These are phyloP conservation scores for Spizaetus ornatus DNA, from an alignment of 2,113 vertebrate species.

Conservation along the genomic window DNA sequence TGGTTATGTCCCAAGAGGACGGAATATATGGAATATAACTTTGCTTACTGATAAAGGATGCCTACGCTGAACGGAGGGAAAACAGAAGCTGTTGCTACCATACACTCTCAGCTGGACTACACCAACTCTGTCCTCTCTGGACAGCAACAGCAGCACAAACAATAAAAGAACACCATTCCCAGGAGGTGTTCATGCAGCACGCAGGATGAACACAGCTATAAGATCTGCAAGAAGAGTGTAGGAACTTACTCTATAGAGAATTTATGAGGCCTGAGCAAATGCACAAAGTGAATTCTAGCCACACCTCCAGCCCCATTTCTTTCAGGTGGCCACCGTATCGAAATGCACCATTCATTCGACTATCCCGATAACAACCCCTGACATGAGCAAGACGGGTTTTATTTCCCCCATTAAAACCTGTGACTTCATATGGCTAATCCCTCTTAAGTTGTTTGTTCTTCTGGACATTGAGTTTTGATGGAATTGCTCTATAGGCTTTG, in stretches of 20 bases:
- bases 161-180: neutral
- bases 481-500: neutral
- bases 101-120: neutral
- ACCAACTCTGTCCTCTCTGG: neutral
- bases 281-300: neutral
- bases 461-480: neutral
- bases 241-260: neutral
- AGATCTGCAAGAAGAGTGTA: neutral
- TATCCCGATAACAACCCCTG: neutral
- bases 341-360: neutral
- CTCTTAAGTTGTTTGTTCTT: neutral
- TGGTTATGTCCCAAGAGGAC: neutral
- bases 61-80: neutral
- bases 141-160: neutral
- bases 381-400: neutral
- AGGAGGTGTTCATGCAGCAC: rapidly evolving
- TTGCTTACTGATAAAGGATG: neutral
- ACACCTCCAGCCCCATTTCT: neutral
- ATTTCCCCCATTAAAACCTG: neutral
- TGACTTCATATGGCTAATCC: neutral
- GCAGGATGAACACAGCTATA: rapidly evolving
- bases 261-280: no score
- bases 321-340: rapidly evolving
- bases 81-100: neutral
- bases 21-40: neutral